These are phyloP conservation scores for Gobio occitaniae DNA, from an alignment of 2,797 vertebrate species.

Conservation along the genomic window DNA sequence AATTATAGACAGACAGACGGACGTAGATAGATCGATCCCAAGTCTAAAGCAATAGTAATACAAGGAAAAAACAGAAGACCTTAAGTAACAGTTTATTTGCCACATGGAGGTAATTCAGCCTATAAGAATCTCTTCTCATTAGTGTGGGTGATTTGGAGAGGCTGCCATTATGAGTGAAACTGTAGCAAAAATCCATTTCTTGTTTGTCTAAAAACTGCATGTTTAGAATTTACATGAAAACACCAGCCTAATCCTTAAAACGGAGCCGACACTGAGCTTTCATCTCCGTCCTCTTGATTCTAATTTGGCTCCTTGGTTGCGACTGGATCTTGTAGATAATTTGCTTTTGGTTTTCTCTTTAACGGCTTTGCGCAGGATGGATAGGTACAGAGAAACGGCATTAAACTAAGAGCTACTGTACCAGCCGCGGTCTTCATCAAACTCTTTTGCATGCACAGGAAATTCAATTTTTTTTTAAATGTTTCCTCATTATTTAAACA, in stretches of 20 bases:
- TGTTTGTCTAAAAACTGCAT: background rate
- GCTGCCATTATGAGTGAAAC: background rate
- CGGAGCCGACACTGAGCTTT: background rate
- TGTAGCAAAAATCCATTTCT: constrained; percentile 6
- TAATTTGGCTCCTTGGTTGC: background rate
- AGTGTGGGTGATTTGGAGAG: background rate
- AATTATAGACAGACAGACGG: too few relatives aligned
- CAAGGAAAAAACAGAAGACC: too few relatives aligned
- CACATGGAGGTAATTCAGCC: background rate
- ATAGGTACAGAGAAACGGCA: constrained; percentile 11
- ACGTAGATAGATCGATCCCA: too few relatives aligned
- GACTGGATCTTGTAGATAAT: constrained; percentile 17
- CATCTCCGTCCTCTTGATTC: constrained; percentile 15
- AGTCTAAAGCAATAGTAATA: too few relatives aligned
- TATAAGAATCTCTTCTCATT: too few relatives aligned
- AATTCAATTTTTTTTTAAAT: constrained; percentile 18
- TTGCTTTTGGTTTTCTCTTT: constrained; percentile 24
- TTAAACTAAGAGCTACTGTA: constrained; percentile 21
- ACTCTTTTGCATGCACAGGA: constrained; percentile 17
- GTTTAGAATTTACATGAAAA: constrained; percentile 13
- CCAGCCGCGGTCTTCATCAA: constrained; percentile 12
- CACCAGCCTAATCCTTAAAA: constrained; percentile 6
- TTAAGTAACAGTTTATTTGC: background rate
- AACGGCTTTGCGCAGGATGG: background rate
- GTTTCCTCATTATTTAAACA: constrained; percentile 49